Base-by-base conservation (phyloP, 2,113 vertebrate genomes). In the Tinamus guttatus region DNA sequence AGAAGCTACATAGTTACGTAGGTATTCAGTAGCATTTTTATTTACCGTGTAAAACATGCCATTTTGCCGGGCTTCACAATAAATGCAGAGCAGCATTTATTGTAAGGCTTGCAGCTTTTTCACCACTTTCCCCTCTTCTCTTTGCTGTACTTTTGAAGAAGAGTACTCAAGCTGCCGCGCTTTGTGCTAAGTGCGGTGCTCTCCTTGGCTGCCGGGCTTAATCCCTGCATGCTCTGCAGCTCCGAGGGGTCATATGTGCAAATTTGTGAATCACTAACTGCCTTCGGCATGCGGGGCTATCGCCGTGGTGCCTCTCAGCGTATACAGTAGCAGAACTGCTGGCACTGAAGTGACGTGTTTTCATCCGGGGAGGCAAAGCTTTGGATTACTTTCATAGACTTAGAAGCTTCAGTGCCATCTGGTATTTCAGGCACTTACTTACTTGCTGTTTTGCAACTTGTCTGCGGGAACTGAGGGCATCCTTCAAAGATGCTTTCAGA, bases 381-480 rank as follows among this genome's bases (percentile, higher is more conserved):
- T 78, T 95, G 83, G 64, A 54, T 84, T 83, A 34, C 76, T 86
- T 93, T 81, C 73, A 70, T 79, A 83, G 80, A 78, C 73, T 63
- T 86, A 32, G 34, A 89, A 47, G 77, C 76, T 89, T 93, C 90
- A 71, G 56, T 90, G 90, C 85, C 80, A 95, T 92, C 56, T 93
- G 80, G 76, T 90, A 95, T 92, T 93, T 94, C 59, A 75, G 71
- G 60, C 80, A 71, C 80, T 94, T 94, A 94, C 81, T 93, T 90
- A 89, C 89, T 95, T 89, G n/a, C n/a, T n/a, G n/a, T 64, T 96
- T 84, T 92, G 90, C 91, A 84, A n/a, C 86, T 87, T 94, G 56
- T 93, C 93, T 69, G 38, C 93, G 94, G 83, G 88, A 96, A 67
- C 86, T 17, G 47, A 90, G 86, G 40, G 79, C 58, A 47, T 85